A percentile compares a stretch with the other conserved stretches of the same genome.
These are phyloP conservation scores for Torymus tubicola DNA, from an alignment of 2,888 invertebrate genomes.

Conservation along the genomic window DNA sequence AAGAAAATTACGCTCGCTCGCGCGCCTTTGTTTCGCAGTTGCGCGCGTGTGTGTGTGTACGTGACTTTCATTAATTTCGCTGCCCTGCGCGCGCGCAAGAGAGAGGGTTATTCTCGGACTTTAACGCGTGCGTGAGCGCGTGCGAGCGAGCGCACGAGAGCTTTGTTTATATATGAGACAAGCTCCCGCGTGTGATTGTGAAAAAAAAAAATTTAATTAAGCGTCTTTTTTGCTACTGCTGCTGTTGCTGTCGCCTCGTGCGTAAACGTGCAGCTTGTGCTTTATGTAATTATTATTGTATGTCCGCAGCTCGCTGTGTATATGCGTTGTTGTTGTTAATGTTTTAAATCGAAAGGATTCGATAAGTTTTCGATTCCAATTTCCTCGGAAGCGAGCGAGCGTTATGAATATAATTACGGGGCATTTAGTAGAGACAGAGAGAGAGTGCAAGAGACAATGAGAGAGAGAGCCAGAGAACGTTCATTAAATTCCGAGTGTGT, in stretches of 20 bases:
- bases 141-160: background rate
- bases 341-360: no score
- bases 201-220: slow-evolving; percentile 35
- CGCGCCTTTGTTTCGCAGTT: background rate
- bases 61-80: slow-evolving; percentile 47
- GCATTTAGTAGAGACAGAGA: slow-evolving; percentile 8
- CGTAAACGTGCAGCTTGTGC: no score
- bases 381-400: background rate
- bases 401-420: slow-evolving; percentile 36
- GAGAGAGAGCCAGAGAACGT: background rate
- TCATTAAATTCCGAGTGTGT: slow-evolving; percentile 33
- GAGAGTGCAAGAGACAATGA: background rate
- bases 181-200: background rate
- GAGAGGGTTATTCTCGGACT: slow-evolving; percentile 21
- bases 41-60: background rate
- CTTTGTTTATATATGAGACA: slow-evolving; percentile 16
- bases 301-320: slow-evolving; percentile 12
- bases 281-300: slow-evolving; percentile 21
- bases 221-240: slow-evolving; percentile 7
- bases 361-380: slow-evolving; percentile 35
- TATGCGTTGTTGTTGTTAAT: no score
- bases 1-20: slow-evolving; percentile 35
- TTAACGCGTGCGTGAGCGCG: slow-evolving; percentile 18
- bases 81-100: background rate
- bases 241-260: background rate